Conservation (phyloP, 2,888 invertebrate species). For the Epsilonema sp. region DNA sequence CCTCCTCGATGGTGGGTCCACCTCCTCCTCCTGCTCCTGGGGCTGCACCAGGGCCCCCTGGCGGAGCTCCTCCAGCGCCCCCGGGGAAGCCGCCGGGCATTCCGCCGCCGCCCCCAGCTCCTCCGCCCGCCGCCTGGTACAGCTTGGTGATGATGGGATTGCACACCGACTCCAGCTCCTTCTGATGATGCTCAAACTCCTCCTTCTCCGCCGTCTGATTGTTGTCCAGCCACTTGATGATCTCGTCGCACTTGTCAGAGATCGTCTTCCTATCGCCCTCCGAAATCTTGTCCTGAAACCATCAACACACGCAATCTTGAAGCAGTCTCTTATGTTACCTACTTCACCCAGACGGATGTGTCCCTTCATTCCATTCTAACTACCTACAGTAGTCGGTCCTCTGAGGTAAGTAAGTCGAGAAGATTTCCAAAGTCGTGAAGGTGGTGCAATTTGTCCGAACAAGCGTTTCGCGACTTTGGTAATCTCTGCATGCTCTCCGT, state of each 20-base stretch:
- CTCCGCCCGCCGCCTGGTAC: constrained; percentile 59
- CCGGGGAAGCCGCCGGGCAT: neutral
- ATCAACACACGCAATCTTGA: neutral
- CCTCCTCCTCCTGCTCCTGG: constrained; percentile 24
- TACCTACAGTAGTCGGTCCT: too few species aligned
- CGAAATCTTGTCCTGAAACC: constrained; percentile 56
- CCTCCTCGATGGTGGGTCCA: constrained; percentile 39
- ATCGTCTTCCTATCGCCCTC: constrained; percentile 60
- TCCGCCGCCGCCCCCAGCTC: neutral
- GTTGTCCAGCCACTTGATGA: constrained; percentile 48
- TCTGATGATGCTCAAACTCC: constrained; percentile 53
- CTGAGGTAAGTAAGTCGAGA: too few species aligned
- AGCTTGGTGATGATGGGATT: constrained; percentile 53
- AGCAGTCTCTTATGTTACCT: too few species aligned
- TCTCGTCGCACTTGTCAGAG: constrained; percentile 66
- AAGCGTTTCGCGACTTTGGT: too few species aligned
- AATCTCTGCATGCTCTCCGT: too few species aligned
- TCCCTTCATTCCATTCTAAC: too few species aligned
- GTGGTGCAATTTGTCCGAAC: too few species aligned
- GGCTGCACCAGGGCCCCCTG: constrained; percentile 26
- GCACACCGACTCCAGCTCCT: constrained; percentile 22
- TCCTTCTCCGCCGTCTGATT: constrained; percentile 65
- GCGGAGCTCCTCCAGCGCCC: too few species aligned
- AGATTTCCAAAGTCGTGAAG: too few species aligned
- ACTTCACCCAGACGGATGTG: too few species aligned